phyloP scores from a whole-genome alignment of 2,797 vertebrate species.

The Columba guinea region DNA sequence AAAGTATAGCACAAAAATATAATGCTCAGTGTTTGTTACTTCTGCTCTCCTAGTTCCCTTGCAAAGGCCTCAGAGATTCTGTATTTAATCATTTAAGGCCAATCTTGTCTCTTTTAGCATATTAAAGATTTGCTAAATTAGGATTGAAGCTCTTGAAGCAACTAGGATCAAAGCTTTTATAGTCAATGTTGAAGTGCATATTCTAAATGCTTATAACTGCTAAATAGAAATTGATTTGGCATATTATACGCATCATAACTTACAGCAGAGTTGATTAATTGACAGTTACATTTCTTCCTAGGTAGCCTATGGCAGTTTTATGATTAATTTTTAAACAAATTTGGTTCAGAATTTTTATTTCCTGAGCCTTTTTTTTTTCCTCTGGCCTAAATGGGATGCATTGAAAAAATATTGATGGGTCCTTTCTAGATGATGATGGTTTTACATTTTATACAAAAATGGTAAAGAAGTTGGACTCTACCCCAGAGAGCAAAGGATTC shows the following conservation, averaged over 20 bases:
- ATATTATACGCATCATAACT: slow-evolving; percentile 61
- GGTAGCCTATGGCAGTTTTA: slow-evolving; percentile 38
- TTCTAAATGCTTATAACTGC: slow-evolving; percentile 60
- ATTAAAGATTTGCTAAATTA: slow-evolving; percentile 62
- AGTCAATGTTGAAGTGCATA: slow-evolving; percentile 28
- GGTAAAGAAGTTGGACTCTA: not conserved
- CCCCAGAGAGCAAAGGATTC: not conserved
- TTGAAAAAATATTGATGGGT: not conserved
- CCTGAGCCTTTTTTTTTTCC: not conserved
- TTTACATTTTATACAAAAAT: not conserved
- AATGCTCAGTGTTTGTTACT: not conserved
- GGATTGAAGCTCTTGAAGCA: slow-evolving; percentile 49
- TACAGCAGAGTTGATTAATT: slow-evolving; percentile 69
- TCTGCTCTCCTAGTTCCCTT: not conserved
- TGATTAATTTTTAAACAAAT: slow-evolving; percentile 66
- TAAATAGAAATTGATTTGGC: slow-evolving; percentile 53
- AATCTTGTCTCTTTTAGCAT: slow-evolving; percentile 49
- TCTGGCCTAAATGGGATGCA: not conserved
- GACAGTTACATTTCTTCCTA: slow-evolving; percentile 50
- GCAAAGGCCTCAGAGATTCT: slow-evolving; percentile 37
- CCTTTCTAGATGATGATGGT: not conserved
- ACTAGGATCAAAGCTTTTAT: slow-evolving; percentile 61
- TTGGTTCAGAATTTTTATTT: slow-evolving; percentile 38
- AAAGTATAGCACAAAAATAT: not conserved
- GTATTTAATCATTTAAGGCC: slow-evolving; percentile 43